Conservation (phyloP, 2,888 invertebrate genomes). For the Syrphus vitripennis region DNA sequence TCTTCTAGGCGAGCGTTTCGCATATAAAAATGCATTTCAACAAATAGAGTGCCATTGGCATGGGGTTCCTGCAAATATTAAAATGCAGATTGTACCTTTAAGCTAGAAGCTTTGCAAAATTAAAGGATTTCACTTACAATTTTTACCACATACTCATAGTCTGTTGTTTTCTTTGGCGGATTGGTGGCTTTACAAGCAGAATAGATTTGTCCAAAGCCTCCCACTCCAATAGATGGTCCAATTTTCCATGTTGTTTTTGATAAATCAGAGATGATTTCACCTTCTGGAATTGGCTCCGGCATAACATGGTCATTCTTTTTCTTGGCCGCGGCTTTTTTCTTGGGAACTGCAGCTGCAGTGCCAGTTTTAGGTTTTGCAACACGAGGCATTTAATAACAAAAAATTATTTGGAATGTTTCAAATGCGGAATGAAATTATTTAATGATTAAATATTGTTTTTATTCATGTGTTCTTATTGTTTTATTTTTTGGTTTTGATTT, state of each 20-base stretch:
- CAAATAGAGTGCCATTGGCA: constrained; percentile 85
- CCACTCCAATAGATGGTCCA: constrained; percentile 93
- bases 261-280: constrained; percentile 89
- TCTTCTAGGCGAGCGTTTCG: constrained; percentile 85
- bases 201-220: constrained; percentile 97
- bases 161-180: constrained; percentile 82
- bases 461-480: background rate
- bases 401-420: background rate
- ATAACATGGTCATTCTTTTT: constrained; percentile 78
- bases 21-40: constrained; percentile 86
- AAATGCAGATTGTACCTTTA: background rate
- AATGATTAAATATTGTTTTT: background rate
- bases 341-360: constrained; percentile 42
- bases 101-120: background rate
- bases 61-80: constrained; percentile 73
- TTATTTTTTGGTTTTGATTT: background rate
- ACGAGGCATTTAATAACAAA: constrained; percentile 61
- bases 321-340: constrained; percentile 72
- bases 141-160: constrained; percentile 89
- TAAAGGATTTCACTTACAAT: constrained; percentile 84
- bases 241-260: constrained; percentile 92
- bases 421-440: background rate
- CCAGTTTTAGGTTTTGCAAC: constrained; percentile 61
- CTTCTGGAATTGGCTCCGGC: constrained; percentile 81
- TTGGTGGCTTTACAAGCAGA: constrained; percentile 86